These are phyloP conservation scores for Notothenia rossii DNA, from an alignment of 2,113 vertebrate genomes.

Conservation along the genomic window DNA sequence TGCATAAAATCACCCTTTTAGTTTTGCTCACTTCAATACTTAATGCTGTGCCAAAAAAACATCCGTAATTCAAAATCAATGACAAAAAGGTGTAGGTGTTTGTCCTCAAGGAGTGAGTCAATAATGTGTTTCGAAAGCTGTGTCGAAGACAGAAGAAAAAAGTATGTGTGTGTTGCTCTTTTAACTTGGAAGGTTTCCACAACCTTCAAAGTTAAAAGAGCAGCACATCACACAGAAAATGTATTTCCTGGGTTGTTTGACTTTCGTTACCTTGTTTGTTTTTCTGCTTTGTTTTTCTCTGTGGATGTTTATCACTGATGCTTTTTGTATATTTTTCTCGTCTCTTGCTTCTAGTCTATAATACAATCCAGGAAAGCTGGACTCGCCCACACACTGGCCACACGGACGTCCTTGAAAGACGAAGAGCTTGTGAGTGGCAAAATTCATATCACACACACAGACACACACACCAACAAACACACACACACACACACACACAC, in stretches of 20 bases:
- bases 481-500: not conserved
- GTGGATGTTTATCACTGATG: slow-evolving; percentile 5
- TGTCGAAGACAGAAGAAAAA: not conserved
- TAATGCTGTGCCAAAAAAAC: no score
- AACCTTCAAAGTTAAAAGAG: slow-evolving; percentile 28
- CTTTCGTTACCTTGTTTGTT: slow-evolving; percentile 1
- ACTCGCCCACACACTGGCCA: slow-evolving; percentile 92
- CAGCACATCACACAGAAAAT: not conserved
- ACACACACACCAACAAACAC: slow-evolving; percentile 1
- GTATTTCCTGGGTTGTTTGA: not conserved
- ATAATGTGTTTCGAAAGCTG: not conserved
- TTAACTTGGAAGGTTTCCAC: not conserved
- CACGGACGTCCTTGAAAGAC: slow-evolving; percentile 94
- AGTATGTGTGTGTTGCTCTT: not conserved
- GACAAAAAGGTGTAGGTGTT: not conserved
- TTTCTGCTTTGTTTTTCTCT: not conserved
- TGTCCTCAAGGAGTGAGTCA: not conserved
- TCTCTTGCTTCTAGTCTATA: slow-evolving; percentile 86
- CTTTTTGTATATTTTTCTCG: not conserved
- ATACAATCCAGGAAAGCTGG: slow-evolving; percentile 96
- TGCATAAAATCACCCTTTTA: not conserved
- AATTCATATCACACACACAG: not conserved
- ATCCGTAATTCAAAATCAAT: no score
- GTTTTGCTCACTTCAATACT: not conserved
- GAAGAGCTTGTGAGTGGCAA: slow-evolving; percentile 92